A percentile compares a stretch with the other conserved stretches of the same genome.
Conservation (phyloP, 1,140 invertebrate genomes). For the Apis laboriosa region DNA sequence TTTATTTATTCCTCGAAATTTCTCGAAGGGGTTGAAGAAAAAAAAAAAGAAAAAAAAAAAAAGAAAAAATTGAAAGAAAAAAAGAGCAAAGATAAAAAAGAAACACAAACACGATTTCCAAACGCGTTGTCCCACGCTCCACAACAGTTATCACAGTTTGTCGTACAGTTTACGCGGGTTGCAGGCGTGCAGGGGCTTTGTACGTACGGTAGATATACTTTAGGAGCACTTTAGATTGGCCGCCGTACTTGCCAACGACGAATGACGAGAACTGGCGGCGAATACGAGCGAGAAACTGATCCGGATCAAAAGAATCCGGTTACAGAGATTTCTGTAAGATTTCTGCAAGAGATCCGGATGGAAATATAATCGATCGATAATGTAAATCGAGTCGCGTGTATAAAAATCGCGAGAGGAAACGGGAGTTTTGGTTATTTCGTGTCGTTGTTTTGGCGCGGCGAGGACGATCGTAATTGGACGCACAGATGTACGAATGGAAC, state of each 20-base stretch:
- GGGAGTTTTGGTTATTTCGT: not conserved
- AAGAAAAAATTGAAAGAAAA: no score
- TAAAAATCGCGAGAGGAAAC: not conserved
- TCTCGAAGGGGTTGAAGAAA: not conserved
- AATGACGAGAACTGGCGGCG: not conserved
- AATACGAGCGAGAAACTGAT: not conserved
- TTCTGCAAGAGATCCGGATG: no score
- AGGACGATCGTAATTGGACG: not conserved
- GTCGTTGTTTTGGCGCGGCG: slow-evolving; percentile 9
- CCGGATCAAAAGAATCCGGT: no score
- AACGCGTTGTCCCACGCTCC: not conserved
- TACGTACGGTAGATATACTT: not conserved
- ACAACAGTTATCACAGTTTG: not conserved
- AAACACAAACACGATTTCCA: not conserved
- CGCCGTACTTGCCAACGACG: no score
- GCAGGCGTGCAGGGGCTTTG: not conserved
- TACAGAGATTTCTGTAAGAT: not conserved
- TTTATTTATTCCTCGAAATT: not conserved
- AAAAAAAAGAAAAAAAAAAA: no score
- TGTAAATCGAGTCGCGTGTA: not conserved
- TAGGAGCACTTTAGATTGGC: not conserved
- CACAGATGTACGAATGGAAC: not conserved
- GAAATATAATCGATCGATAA: not conserved
- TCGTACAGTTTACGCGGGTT: not conserved
- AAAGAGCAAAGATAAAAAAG: not conserved